phyloP scores from a whole-genome alignment of 2,113 vertebrate species.

The Sylvilagus bachmani region DNA sequence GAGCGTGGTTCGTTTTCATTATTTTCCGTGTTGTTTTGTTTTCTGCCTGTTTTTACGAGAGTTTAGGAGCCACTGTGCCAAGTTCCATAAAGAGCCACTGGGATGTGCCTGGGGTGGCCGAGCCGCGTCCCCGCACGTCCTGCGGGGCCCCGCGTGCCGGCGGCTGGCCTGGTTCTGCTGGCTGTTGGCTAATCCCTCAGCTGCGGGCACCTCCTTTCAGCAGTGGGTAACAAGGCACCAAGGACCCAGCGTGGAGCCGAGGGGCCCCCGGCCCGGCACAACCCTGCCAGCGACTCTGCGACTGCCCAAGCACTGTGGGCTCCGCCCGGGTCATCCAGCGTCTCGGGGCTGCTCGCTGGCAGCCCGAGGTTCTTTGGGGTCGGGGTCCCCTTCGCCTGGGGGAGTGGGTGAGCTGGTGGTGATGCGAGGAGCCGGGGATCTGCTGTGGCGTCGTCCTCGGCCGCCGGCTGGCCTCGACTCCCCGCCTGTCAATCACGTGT shows the following conservation, averaged over 20 bases:
- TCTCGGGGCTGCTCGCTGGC: not conserved
- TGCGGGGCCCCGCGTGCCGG: not conserved
- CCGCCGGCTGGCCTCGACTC: no score
- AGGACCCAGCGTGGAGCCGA: accelerated
- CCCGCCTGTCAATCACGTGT: no score
- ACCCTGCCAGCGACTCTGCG: accelerated
- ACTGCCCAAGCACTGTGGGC: accelerated
- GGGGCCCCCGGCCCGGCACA: accelerated
- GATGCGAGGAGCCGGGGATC: not conserved
- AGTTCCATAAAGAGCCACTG: not conserved
- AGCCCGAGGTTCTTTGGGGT: not conserved
- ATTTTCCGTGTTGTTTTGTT: not conserved
- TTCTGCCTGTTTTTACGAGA: not conserved
- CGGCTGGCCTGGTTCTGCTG: not conserved
- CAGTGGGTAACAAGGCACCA: accelerated
- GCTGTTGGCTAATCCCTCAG: no score
- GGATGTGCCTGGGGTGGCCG: not conserved
- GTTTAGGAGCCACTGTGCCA: not conserved
- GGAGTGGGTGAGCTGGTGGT: no score
- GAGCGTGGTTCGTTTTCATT: accelerated
- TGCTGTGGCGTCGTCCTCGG: no score
- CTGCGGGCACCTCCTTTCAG: not conserved
- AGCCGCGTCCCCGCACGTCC: no score
- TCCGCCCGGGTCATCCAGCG: accelerated
- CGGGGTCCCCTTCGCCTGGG: not conserved